Evolutionary conservation across 2,888 invertebrate genomes (phyloP), one percentile per base, ranked within the genome.

Genomic region (Mermis nigrescens): DNA sequence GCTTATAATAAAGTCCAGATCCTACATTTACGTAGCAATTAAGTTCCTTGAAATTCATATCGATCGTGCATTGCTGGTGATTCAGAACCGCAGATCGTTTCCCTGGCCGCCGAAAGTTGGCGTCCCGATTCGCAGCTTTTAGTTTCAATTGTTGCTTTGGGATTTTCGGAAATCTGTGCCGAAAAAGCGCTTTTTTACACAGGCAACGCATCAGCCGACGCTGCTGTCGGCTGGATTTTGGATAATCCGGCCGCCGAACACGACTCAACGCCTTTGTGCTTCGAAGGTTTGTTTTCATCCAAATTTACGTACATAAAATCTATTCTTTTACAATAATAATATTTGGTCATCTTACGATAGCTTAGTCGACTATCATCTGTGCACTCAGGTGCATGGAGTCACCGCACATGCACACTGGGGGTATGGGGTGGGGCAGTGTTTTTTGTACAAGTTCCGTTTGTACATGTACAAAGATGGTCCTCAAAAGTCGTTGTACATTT

Each of bases 131-230:
- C 38, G 7, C 45, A 32, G 2, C 54, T 58, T 12, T n/a, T 58
- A 26, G 15, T 38, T 15, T n/a, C 2, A 19, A 51, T 58, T 19
- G n/a, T 45, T 12, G 26, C n/a, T 3, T 31, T 58, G 38, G 58
- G 54, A 15, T 51, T 54, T 28, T 2, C 22, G 15, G 22, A 53
- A 26, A 12, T 19, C 2, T 24, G 24, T 2, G 58, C 58, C 22
- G 58, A 51, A 22, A 58, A 58, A 54, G 58, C 58, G 7, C 29
- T 58, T 2, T 58, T 58, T 32, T 58, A 54, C 31, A 54, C 54
- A 19, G 26, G 31, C 26, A 59, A 59, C 53, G 3, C 15, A 15
- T 59, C 59, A 4, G 54, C 48, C n/a, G 59, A 59, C 28, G 22
- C 19, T 19, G 54, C 59, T 1, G 59, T 52, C 7, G 48, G 29